A percentile compares a stretch with the other conserved stretches of the same genome.
phyloP scores from a whole-genome alignment of 2,797 vertebrate species.

The Galagoides demidoff region DNA sequence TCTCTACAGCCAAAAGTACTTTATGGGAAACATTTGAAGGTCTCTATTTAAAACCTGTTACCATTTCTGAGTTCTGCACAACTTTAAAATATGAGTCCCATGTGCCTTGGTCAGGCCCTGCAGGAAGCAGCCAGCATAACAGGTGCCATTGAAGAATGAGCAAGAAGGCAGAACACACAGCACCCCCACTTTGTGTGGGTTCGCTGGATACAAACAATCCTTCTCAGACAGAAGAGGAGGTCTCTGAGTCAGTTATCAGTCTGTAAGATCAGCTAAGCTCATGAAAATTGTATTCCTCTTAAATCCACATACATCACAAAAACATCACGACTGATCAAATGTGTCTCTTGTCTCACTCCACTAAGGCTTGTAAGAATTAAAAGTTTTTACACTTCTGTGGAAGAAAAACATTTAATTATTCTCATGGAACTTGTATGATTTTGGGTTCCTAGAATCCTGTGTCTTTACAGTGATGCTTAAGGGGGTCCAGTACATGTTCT shows the following conservation, averaged over 20 bases:
- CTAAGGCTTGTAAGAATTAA: slow-evolving; percentile 34
- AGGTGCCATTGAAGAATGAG: slow-evolving; percentile 31
- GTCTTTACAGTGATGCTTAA: slow-evolving; percentile 56
- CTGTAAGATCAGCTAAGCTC: slow-evolving; percentile 63
- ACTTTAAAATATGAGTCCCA: background rate
- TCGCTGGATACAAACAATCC: slow-evolving; percentile 63
- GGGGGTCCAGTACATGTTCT: slow-evolving; percentile 38
- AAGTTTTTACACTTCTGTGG: slow-evolving; percentile 33
- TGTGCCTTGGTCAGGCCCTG: background rate
- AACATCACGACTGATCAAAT: slow-evolving; percentile 13
- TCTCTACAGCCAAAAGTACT: slow-evolving; percentile 43
- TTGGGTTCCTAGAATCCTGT: slow-evolving; percentile 55
- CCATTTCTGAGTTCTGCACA: slow-evolving; percentile 29
- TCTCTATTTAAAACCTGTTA: background rate
- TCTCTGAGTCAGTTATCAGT: slow-evolving; percentile 73
- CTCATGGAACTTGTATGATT: slow-evolving; percentile 49
- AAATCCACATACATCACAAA: slow-evolving; percentile 70
- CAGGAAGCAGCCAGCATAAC: slow-evolving; percentile 25
- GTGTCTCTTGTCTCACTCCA: background rate
- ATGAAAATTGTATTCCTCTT: slow-evolving; percentile 72
- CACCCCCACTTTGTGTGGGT: slow-evolving; percentile 51
- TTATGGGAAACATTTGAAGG: background rate
- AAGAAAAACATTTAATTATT: slow-evolving; percentile 55
- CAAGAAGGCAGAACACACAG: background rate
- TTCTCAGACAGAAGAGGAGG: slow-evolving; percentile 74